Base-by-base conservation (phyloP, 1,140 invertebrate species). In the Cydia fagiglandana region DNA sequence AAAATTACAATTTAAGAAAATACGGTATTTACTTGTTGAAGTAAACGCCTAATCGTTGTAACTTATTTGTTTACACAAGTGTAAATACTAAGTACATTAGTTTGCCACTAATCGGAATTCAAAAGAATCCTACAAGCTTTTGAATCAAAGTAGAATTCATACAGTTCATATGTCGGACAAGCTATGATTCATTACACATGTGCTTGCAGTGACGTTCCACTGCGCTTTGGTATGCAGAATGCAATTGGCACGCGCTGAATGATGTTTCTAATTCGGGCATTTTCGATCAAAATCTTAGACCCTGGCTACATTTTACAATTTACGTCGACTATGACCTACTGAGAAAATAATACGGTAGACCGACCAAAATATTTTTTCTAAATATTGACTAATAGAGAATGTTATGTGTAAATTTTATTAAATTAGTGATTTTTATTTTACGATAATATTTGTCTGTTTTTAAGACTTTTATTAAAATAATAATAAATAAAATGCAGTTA, bases 191-290 rank as follows among this genome's bases (percentile, higher is more conserved):
- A 61, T 61, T 12, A 4, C 56, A 61, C 56, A 61, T 61, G 56
- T 61, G 20, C 56, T 61, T 24, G 56, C 56, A 61, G 17, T 24
- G 9, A 61, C 56, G 56, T 61, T 61, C 47, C 47, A 13, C 15
- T 17, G 50, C 56, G 56, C 56, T 24, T n/a, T n/a, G 20, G 56
- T 24, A 61, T 61, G 56, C 56, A 61, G 56, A 61, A 61, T 61
- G 56, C 56, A 61, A 61, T 24, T 20, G 56, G 56, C 56, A 61
- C 56, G 56, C 20, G 20, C 9, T 61, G 56, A 61, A 61, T n/a
- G 20, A 24, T 61, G 56, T 61, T 61, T 24, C 56, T 61, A 61
- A 61, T 61, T 61, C n/a, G 15, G 20, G 9, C 20, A 61, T 61
- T 61, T 61, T 24, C 20, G 56, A 24, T n/a, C 9, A 12, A 61